These are phyloP conservation scores for Neomorphus geoffroyi DNA, from an alignment of 2,797 vertebrate genomes.

Conservation along the genomic window DNA sequence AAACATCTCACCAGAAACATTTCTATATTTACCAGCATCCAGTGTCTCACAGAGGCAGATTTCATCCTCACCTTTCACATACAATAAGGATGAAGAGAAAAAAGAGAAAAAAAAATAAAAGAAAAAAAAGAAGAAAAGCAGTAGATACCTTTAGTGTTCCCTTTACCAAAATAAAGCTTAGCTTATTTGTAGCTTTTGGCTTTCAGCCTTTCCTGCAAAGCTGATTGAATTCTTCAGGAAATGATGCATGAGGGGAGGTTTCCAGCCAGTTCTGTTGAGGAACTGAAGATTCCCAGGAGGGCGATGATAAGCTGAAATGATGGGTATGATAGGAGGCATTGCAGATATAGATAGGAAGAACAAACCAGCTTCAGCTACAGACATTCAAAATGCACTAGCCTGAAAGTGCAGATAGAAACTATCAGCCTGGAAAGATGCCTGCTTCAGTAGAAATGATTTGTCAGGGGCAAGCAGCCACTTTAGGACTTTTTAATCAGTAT, in stretches of 20 bases:
- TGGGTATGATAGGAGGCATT: neutral
- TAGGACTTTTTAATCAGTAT: neutral
- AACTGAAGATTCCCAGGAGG: constrained; percentile 20
- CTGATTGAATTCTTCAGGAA: constrained; percentile 18
- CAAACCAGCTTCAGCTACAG: neutral
- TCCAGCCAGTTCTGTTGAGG: constrained; percentile 1
- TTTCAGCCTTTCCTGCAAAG: neutral
- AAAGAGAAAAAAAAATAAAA: neutral
- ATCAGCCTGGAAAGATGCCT: constrained; percentile 1
- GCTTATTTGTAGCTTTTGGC: constrained; percentile 15
- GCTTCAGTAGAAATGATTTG: constrained; percentile 6
- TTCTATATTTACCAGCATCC: neutral
- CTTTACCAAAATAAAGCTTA: neutral
- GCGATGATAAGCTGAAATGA: neutral
- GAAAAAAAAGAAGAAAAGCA: neutral
- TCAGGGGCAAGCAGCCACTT: neutral
- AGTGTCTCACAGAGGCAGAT: neutral
- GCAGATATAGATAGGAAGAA: neutral
- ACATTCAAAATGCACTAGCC: neutral
- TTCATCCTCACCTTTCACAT: neutral
- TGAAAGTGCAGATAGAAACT: neutral
- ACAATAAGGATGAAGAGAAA: neutral
- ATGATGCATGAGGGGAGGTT: neutral
- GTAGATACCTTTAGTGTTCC: neutral
- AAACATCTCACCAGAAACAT: neutral